Evolutionary conservation across 2,113 vertebrate genomes (phyloP).

Genomic region (Carassius auratus): DNA sequence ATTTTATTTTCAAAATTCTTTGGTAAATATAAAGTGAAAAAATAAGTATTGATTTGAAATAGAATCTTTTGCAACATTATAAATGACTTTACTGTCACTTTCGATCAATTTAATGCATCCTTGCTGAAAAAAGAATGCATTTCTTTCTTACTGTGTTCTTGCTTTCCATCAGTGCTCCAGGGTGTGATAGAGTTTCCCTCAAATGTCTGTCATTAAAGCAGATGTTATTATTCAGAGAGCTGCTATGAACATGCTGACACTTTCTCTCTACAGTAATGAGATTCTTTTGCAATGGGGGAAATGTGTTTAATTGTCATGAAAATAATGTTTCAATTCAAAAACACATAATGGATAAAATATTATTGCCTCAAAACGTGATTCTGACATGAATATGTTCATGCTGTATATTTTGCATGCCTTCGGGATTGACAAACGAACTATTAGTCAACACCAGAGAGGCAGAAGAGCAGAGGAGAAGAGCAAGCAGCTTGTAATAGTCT

Average conservation of each 20-base stretch:
- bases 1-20: not conserved
- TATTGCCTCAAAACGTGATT: not conserved
- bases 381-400: not conserved
- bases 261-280: not conserved
- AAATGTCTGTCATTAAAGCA: not conserved
- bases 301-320: not conserved
- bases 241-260: not conserved
- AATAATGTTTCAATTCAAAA: not conserved
- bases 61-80: not conserved
- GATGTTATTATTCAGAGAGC: not conserved
- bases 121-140: not conserved
- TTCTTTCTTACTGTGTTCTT: not conserved
- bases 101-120: not conserved
- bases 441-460: not conserved
- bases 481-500: conserved; percentile 64
- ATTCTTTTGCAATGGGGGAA: not conserved
- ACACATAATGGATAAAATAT: not conserved
- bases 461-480: not conserved
- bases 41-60: not conserved
- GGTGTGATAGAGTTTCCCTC: not conserved
- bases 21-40: not conserved
- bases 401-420: not conserved
- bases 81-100: not conserved
- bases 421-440: not conserved
- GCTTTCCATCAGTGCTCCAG: not conserved